phyloP scores from a whole-genome alignment of 2,888 invertebrate species.

The Acrobasis repandana region DNA sequence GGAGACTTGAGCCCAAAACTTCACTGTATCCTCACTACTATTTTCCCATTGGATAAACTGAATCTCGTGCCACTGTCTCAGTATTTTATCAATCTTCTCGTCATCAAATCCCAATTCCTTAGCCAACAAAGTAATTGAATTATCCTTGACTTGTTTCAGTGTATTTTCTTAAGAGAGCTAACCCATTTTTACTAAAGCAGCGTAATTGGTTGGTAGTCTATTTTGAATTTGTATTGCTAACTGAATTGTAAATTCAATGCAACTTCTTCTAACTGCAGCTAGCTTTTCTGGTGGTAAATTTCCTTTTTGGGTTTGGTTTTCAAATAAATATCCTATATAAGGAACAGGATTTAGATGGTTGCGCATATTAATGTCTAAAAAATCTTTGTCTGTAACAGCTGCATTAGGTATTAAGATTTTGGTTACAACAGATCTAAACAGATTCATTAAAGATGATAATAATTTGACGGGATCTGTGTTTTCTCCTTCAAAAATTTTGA shows the following conservation, averaged over 20 bases:
- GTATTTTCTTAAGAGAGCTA: constrained; percentile 26
- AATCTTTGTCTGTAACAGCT: constrained; percentile 33
- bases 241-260: constrained; percentile 23
- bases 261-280: constrained; percentile 18
- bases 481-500: constrained; percentile 31
- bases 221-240: constrained; percentile 25
- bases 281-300: neutral
- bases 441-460: constrained; percentile 29
- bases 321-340: constrained; percentile 33
- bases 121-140: constrained; percentile 28
- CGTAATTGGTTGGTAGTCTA: constrained; percentile 28
- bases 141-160: constrained; percentile 29
- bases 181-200: constrained; percentile 26
- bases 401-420: constrained; percentile 29
- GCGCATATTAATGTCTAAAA: constrained; percentile 29
- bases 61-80: neutral
- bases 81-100: constrained; percentile 27
- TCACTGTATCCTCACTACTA: neutral
- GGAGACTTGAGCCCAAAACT: neutral
- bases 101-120: constrained; percentile 28
- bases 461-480: constrained; percentile 28
- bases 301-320: constrained; percentile 27
- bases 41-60: neutral
- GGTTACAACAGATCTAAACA: constrained; percentile 34
- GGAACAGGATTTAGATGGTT: constrained; percentile 30